phyloP scores from a whole-genome alignment of 1,140 invertebrate genomes.

The Chymomyza costata region DNA sequence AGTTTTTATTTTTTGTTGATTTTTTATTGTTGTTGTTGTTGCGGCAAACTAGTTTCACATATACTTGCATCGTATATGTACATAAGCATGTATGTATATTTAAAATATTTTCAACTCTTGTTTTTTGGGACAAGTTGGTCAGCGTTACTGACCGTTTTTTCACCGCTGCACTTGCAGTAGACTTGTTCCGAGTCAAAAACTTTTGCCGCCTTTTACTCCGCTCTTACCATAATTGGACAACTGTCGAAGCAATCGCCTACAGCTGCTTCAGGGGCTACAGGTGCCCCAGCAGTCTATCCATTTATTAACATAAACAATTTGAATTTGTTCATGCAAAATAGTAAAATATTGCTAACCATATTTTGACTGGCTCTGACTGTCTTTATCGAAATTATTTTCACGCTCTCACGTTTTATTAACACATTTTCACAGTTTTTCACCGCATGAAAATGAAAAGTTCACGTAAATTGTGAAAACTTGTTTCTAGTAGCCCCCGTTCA shows the following conservation, averaged over 20 bases:
- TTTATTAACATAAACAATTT: conserved; percentile 22
- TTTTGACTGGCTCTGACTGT: conserved; percentile 10
- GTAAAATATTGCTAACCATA: conserved; percentile 33
- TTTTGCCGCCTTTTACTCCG: not conserved
- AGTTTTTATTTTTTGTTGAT: conserved; percentile 12
- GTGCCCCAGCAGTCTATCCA: too few species aligned
- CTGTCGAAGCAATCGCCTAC: too few species aligned
- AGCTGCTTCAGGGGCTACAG: not conserved
- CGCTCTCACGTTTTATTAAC: conserved; percentile 47
- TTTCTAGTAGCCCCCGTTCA: too few species aligned
- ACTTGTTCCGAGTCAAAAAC: too few species aligned
- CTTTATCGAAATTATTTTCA: not conserved
- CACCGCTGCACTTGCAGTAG: conserved; percentile 56
- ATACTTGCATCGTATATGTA: conserved; percentile 16
- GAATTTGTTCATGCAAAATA: conserved; percentile 54
- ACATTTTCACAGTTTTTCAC: conserved; percentile 49
- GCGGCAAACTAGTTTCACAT: conserved; percentile 62
- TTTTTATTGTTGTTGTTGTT: conserved; percentile 18
- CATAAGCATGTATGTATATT: conserved; percentile 14
- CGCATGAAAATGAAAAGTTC: conserved; percentile 51
- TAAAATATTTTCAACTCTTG: conserved; percentile 1
- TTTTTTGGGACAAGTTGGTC: conserved; percentile 46
- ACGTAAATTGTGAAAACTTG: conserved; percentile 42
- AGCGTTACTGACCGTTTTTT: too few species aligned
- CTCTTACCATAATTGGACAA: conserved; percentile 36